Base-by-base conservation (phyloP, 2,888 invertebrate species). In the Euzetes globulus region DNA sequence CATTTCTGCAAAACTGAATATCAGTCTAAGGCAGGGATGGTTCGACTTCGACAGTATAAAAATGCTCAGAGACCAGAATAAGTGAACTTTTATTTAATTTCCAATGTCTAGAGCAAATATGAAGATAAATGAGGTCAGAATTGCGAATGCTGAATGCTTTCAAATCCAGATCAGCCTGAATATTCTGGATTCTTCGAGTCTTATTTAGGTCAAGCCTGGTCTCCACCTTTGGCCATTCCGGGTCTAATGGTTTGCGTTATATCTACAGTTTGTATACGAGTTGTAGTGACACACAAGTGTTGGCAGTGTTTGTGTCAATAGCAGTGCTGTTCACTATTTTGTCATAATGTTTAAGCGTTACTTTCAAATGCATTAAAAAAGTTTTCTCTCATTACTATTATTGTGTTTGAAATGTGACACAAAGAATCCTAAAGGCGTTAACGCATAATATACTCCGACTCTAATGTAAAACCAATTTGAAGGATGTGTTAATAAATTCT, bases 361-460 rank as follows among this genome's bases (percentile, higher is more conserved):
- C 13, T 70, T 65, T 25, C 15, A 70, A 47, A 70, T 27, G 25
- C 25, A 47, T 70, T 47, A 70, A 70, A 70, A 70, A 37, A 6
- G 22, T 9, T 63, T 70, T 9, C 47, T 41, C 4, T 65, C 17
- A 65, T 37, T 22, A 65, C 19, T 65, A 17, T 9, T 37, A n/a
- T 37, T 65, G 70, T n/a, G 33, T 63, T 63, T 37, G 33, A 70
- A 22, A 25, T 70, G 19, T 70, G 47, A 70, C 70, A 45, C 22
- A 45, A 47, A 70, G 37, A 41, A 15, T 47, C 70, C 70, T 70
- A 47, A 47, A 70, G 70, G 70, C 70, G 45, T 70, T 45, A 22
- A 45, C 11, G 11, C 29, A 29, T 65, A 33, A 37, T 37, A 65
- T 65, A n/a, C 33, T 65, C 7, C 4, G 27, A 27, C 7, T 65